Base-by-base conservation (phyloP, 2,113 vertebrate genomes). In the Austrofundulus limnaeus region DNA sequence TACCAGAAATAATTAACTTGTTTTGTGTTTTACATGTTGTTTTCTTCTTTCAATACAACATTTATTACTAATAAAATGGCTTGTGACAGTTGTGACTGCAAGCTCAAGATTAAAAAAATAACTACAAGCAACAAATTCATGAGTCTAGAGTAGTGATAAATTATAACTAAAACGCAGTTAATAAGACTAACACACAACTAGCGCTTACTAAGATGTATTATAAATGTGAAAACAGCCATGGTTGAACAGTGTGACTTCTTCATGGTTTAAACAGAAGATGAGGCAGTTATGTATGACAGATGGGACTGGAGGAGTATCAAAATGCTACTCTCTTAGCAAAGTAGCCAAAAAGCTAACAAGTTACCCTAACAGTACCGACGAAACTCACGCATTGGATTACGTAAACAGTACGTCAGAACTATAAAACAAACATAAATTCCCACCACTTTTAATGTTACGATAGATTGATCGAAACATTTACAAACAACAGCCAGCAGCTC, bases 221-320 rank as follows among this genome's bases (percentile, higher is more conserved):
- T 34, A 10, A 10, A 9, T 34, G 8, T 15, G 13, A 41, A 41
- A 41, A 41, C 39, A 41, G 15, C 5, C 3, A 2, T 15, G 39
- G 15, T 13, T 3, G 2, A 66, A 54, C n/a, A 20, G 43, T 3
- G 11, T n/a, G n/a, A n/a, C n/a, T n/a, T n/a, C n/a, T n/a, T n/a
- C n/a, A n/a, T n/a, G n/a, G n/a, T n/a, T n/a, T n/a, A n/a, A n/a
- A n/a, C n/a, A 43, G 41, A 56, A 47, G 2, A 3, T 8, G 37
- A 57, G 38, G 61, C 60, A 20, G 17, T 31, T 16, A 41, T 2
- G 4, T 13, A 11, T 28, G 19, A 48, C 75, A 76, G 49, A 60
- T 74, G 57, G 56, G n/a, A 14, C 2, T 10, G 48, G 21, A n/a
- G 38, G 11, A 71, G 68, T 81, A 79, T 85, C 72, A 72, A 83